Evolutionary conservation across 1,140 invertebrate species (phyloP), one percentile per base, ranked within the genome.

Genomic region (Venustaconcha ellipsiformis): DNA sequence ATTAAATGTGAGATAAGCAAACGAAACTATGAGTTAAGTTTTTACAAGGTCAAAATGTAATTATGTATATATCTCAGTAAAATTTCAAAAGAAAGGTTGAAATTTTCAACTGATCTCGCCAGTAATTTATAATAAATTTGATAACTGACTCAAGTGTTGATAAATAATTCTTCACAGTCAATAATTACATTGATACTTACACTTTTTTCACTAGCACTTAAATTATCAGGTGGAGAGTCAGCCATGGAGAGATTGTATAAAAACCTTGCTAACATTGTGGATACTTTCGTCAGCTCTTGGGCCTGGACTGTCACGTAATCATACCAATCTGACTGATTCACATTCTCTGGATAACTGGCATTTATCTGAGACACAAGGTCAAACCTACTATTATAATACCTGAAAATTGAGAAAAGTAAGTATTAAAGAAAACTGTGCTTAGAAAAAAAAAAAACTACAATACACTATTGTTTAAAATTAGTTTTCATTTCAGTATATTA

Each of bases 381-480:
- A 82, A 95, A 92, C 12, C 95, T 92, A 17, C 96, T 95, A 83
- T 97, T 94, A 86, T 97, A 97, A 88, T 88, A 92, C 59, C 90
- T 91, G 64, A 12, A 73, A 67, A 70, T 18, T 59, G 70, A 17
- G 76, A 82, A 73, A 14, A 70, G 18, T 18, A n/a, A 23, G 59
- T 62, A 62, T 23, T 12, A 23, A 62, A 62, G 13, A 48, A 48
- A 48, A 11, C 8, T 67, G 65, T 66, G 15, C 17, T 62, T 55
- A 59, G 23, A 62, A 59, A 62, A 74, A 1, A 74, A 67, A 5
- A 59, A n/a, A 3, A 72, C 63, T 55, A 37, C 26, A 30, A 30
- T 30, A 4, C 26, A 30, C 26, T 30, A 26, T 26, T 30, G 26
- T 30, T 30, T 30, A 11, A 8, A 5, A 0, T 48, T 48, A 48